Evolutionary conservation across 1,140 invertebrate species (phyloP), one percentile per base, ranked within the genome.

Genomic region (Drosophila elegans): DNA sequence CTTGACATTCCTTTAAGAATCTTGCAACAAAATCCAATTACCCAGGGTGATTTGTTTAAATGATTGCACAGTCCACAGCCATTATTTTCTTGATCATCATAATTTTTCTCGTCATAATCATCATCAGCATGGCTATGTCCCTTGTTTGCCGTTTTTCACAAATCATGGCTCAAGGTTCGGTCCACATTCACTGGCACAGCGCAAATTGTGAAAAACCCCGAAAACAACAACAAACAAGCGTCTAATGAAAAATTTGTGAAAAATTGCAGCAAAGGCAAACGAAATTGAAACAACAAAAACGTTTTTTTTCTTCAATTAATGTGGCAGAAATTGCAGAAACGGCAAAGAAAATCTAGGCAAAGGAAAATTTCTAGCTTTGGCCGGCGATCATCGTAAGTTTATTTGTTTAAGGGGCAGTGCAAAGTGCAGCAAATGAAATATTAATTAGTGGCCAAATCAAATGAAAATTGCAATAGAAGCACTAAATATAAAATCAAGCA

Each of bases 361-460:
- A 62, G 55, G 9, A 51, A 52, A 63, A 46, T 71, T 57, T 69
- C 34, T 69, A 27, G 49, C 67, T 61, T 34, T 62, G 21, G 46
- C 27, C 48, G 13, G 41, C 38, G 27, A 46, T 16, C 34, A 46
- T 54, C 36, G 44, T 48, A 56, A 41, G 73, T 76, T 75, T 75
- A 64, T 75, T 75, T 75, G 72, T 75, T 67, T 66, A 75, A 51
- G 51, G 42, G 57, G 55, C 48, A 51, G 67, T 21, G 52, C 39
- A 64, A 48, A 72, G 66, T 57, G 68, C 68, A 34, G 62, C 62
- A 59, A 76, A 57, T 89, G 76, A 88, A 88, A 88, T 88, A 88
- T 88, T 88, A 88, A 88, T 88, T 88, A 88, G 84, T 64, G 80
- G 51, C 52, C 71, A 63, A 88, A 63, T 79, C 74, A 63, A 72